Evolutionary conservation across 1,140 invertebrate genomes (phyloP), one percentile per base, ranked within the genome.

Genomic region (Penaeus vannamei): DNA sequence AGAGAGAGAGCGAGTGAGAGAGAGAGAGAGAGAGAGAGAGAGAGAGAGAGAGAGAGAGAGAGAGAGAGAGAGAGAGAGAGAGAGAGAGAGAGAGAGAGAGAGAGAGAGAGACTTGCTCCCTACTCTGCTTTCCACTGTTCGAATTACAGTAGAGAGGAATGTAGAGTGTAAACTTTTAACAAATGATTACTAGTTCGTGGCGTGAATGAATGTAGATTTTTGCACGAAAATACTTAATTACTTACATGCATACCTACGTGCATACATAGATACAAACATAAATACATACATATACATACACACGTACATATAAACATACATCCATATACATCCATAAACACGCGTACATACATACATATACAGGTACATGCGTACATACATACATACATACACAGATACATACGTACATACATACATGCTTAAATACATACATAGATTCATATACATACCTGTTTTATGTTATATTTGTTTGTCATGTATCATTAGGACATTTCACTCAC

Each of bases 201-300:
- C 36, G 36, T 42, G 36, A 42, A 42, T 42, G 1, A 5, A 42
- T 42, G 4, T 42, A 42, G 3, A 0, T 42, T 42, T 42, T 42
- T 42, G 3, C 8, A 42, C 36, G 8, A 7, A 42, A 7, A 42
- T 42, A 53, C 0, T 53, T 76, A 29, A 7, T n/a, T n/a, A n/a
- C n/a, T n/a, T n/a, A n/a, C n/a, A n/a, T 76, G 12, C n/a, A 36
- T 76, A 36, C n/a, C 22, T 76, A 76, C n/a, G 0, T 76, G 32
- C n/a, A 76, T 76, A 76, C n/a, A 36, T 76, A 76, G 8, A 76
- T 76, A 76, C n/a, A 76, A 36, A 76, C 14, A 76, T 76, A 76
- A 12, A 76, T 76, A 36, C n/a, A 76, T 76, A 76, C 10, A 76
- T 76, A 32, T 32, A 76, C 32, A 76, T 32, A 76, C n/a, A 76